phyloP scores from a whole-genome alignment of 1,140 invertebrate genomes.

The Drosophila mauritiana region DNA sequence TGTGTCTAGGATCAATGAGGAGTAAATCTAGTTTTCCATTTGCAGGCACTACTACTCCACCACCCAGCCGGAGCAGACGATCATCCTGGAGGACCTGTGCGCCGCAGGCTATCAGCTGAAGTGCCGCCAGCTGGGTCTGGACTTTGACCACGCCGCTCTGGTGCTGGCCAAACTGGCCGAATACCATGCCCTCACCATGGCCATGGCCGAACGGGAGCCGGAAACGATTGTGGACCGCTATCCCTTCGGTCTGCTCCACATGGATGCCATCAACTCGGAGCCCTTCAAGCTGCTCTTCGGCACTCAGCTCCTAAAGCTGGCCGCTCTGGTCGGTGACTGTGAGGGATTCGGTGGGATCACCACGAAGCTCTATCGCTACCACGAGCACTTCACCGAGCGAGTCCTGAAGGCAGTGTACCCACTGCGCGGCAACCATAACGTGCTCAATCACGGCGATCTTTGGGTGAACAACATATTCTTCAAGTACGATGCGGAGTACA shows the following conservation, averaged over 20 bases:
- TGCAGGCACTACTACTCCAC: conserved; percentile 85
- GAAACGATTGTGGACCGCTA: conserved; percentile 68
- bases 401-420: conserved; percentile 74
- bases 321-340: conserved; percentile 77
- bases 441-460: conserved; percentile 88
- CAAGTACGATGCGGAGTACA: conserved; percentile 69
- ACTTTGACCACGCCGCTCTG: conserved; percentile 54
- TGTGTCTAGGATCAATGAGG: no score
- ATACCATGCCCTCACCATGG: conserved; percentile 80
- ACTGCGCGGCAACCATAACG: conserved; percentile 74
- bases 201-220: conserved; percentile 63
- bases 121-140: conserved; percentile 74
- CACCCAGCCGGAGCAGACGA: conserved; percentile 70
- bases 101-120: conserved; percentile 66
- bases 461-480: conserved; percentile 90
- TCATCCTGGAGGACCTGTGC: conserved; percentile 75
- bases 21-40: background rate
- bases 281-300: conserved; percentile 74
- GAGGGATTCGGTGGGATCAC: conserved; percentile 84
- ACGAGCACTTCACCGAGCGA: conserved; percentile 58
- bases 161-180: conserved; percentile 73
- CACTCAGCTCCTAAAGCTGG: conserved; percentile 64
- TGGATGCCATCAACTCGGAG: conserved; percentile 74
- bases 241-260: conserved; percentile 73
- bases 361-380: conserved; percentile 77